phyloP scores from a whole-genome alignment of 2,113 vertebrate species.

The Rana temporaria region DNA sequence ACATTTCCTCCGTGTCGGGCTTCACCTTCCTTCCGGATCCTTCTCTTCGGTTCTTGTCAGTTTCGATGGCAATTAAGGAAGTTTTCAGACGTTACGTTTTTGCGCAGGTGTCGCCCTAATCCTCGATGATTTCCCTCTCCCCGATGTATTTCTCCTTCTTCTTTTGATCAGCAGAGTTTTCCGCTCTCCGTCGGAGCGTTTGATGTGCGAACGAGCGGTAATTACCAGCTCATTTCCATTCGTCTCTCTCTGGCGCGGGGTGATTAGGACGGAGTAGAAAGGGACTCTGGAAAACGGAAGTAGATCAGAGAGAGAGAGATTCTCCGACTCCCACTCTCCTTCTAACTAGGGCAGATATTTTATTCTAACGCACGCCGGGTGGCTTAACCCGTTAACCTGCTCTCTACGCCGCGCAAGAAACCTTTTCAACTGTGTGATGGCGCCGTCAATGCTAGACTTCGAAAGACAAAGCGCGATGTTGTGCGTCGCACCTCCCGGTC shows the following conservation, averaged over 20 bases:
- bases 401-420: not conserved
- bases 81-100: not conserved
- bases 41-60: not conserved
- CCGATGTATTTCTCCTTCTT: not conserved
- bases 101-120: constrained; percentile 21
- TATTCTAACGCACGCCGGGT: not conserved
- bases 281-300: constrained; percentile 17
- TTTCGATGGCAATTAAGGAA: constrained; percentile 7
- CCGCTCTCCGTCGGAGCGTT: constrained; percentile 6
- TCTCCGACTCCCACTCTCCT: not conserved
- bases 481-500: no score
- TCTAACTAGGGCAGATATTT: constrained; percentile 31
- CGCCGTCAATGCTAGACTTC: no score
- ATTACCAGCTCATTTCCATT: constrained; percentile 47
- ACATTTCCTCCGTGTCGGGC: no score
- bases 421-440: no score
- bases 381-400: constrained; percentile 13
- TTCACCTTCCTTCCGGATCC: not conserved
- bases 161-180: constrained; percentile 42
- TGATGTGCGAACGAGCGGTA: constrained; percentile 35
- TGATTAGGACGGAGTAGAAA: constrained; percentile 24
- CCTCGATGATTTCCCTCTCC: not conserved
- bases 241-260: not conserved
- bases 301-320: constrained; percentile 37
- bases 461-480: no score